Evolutionary conservation across 2,113 vertebrate genomes (phyloP), one percentile per base, ranked within the genome.

Genomic region (Chaetura pelagica): DNA sequence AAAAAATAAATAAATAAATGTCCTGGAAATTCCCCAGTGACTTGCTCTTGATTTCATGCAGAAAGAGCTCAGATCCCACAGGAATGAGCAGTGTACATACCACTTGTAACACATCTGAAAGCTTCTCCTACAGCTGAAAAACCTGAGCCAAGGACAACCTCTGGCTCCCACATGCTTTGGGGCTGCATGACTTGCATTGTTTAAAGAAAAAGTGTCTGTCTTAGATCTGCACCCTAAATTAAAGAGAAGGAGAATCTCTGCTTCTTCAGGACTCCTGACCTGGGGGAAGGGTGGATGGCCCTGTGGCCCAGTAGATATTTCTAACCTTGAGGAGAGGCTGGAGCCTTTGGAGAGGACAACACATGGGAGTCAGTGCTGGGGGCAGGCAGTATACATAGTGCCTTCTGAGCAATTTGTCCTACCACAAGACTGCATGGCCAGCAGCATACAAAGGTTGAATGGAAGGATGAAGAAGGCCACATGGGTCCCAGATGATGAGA

Each of bases 41-140:
- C 20, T 79, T 57, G 40, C 62, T 73, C 12, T 61, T 7, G 32
- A 58, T 87, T 90, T 92, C 49, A 62, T 46, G 42, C 54, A 84
- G 79, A 55, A 82, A 38, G 69, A 75, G 44, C 29, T 88, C 52
- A 73, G 59, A 72, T 63, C 19, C 30, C 42, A n/a, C 30, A 78
- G 66, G 19, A 48, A 48, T 21, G 51, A 34, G 54, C 80, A 79
- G 15, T 6, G 6, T 14, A 34, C 27, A 5, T 26, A 51, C 27
- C 79, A 32, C 23, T 20, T 10, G 0, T 40, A 51, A 72, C 57
- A 62, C 59, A 88, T 86, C 59, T 93, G 77, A 78, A 93, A 93
- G 82, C 54, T 85, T 72, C 76, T 93, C 73, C 61, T 89, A 40
- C 44, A 84, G 27, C 58, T 86, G 55, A 83, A 93, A 80, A n/a